Evolutionary conservation across 2,113 vertebrate species (phyloP), one percentile per base, ranked within the genome.

Genomic region (Octodon degus): DNA sequence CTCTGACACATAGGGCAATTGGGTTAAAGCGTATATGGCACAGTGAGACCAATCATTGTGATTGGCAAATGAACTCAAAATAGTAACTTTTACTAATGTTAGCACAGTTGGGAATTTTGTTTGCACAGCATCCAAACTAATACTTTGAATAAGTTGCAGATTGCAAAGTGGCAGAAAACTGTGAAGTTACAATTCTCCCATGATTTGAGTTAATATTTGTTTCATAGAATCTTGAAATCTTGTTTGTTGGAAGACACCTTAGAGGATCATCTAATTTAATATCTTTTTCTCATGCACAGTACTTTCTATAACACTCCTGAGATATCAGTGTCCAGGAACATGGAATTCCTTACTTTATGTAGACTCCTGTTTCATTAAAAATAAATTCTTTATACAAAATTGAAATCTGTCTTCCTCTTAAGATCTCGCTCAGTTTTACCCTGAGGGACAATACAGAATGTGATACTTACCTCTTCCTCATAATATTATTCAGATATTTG

Each of bases 201-300:
- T 95, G 65, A 89, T 72, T 91, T 95, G 12, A 7, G 37, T 30
- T 92, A 72, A 89, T 80, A 16, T 17, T 72, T 79, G 55, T 94
- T 96, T 97, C 60, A 12, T 32, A 55, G 79, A 94, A 77, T 94
- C 55, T 79, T 94, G 43, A 95, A 95, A 89, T 93, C 24, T 79
- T 89, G 27, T 92, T 91, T 96, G 27, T 86, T 86, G 67, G 16
- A 91, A 92, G 50, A n/a, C 7, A 86, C 27, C 72, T 79, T 95
- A 68, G 53, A 68, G 40, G 30, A 83, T 95, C 40, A 89, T 86
- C 22, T 85, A 90, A 92, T 83, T 79, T 85, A 70, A 76, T 82
- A n/a, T 60, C 17, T 77, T 80, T 89, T 95, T 60, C 2, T n/a
- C 67, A 37, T 77, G 22, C 4, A 82, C 22, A n/a, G 63, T 91